Percentiles rank a stretch among this genome's conserved stretches.
Evolutionary conservation across 2,113 vertebrate species (phyloP).

Genomic region (Micromys minutus): DNA sequence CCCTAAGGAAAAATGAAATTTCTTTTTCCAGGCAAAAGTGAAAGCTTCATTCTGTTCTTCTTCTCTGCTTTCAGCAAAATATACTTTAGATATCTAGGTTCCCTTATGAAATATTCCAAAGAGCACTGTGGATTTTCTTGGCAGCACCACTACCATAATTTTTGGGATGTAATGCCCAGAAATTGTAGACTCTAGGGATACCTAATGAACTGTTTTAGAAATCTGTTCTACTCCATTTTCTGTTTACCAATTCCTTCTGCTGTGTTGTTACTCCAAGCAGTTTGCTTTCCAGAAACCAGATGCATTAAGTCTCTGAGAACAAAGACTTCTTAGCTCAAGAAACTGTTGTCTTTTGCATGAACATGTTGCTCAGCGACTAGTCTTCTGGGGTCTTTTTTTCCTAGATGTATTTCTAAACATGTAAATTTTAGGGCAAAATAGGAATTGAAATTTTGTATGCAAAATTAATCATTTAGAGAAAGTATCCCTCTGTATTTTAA

Average conservation of each 20-base stretch:
- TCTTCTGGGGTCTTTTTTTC: conserved; percentile 12
- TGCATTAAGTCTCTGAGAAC: conserved; percentile 12
- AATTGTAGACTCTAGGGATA: not conserved
- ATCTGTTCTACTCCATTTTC: conserved; percentile 59
- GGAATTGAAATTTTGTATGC: not conserved
- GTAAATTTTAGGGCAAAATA: not conserved
- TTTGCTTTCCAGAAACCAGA: conserved; percentile 66
- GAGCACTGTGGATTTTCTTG: not conserved
- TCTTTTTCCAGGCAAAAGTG: not conserved
- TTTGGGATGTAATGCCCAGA: not conserved
- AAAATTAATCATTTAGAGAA: conserved; percentile 30
- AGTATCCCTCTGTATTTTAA: not conserved
- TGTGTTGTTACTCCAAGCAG: conserved; percentile 14
- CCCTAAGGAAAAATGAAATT: not conserved
- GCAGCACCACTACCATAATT: not conserved
- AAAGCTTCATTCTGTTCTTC: not conserved
- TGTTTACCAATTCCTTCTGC: conserved; percentile 43
- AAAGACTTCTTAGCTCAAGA: conserved; percentile 4
- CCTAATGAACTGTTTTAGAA: conserved; percentile 38
- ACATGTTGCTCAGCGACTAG: not conserved
- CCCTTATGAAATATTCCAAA: conserved; percentile 40
- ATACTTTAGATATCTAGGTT: not conserved
- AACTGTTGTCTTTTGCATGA: not conserved
- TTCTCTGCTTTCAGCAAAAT: not conserved
- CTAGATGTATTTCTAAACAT: not conserved